These are phyloP conservation scores for Oreotragus oreotragus DNA, from an alignment of 2,113 vertebrate species.

Conservation along the genomic window DNA sequence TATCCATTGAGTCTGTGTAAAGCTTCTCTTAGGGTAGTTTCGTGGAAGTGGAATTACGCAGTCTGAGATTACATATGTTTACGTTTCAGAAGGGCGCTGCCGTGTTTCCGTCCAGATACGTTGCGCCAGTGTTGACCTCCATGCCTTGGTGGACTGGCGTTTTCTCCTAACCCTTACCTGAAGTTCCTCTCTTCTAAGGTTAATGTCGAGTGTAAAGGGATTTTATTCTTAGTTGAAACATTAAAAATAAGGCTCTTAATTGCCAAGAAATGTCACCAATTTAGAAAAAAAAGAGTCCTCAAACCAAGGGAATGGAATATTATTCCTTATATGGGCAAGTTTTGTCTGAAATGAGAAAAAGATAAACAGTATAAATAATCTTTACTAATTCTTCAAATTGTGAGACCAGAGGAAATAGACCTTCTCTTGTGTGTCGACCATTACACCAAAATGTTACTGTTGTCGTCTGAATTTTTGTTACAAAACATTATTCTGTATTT, in stretches of 20 bases:
- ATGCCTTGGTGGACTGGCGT: not conserved
- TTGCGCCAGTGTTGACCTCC: not conserved
- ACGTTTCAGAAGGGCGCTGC: not conserved
- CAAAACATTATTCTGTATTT: not conserved
- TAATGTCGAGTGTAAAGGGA: not conserved
- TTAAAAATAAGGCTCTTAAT: not conserved
- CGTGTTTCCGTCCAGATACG: not conserved
- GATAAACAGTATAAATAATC: not conserved
- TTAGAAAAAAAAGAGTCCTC: not conserved
- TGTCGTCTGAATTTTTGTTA: not conserved
- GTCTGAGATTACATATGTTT: not conserved
- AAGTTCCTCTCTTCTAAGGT: not conserved
- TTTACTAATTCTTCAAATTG: not conserved
- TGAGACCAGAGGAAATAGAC: not conserved
- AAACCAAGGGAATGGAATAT: not conserved
- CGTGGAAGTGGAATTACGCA: not conserved
- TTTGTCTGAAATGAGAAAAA: not conserved
- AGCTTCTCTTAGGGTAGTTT: not conserved
- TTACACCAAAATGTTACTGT: not conserved
- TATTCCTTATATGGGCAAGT: not conserved
- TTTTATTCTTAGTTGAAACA: not conserved
- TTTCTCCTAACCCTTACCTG: not conserved
- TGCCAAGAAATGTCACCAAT: not conserved
- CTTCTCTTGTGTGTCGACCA: not conserved
- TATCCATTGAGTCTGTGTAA: not conserved